Conservation (phyloP, 2,113 vertebrate species). For the Upupa epops region DNA sequence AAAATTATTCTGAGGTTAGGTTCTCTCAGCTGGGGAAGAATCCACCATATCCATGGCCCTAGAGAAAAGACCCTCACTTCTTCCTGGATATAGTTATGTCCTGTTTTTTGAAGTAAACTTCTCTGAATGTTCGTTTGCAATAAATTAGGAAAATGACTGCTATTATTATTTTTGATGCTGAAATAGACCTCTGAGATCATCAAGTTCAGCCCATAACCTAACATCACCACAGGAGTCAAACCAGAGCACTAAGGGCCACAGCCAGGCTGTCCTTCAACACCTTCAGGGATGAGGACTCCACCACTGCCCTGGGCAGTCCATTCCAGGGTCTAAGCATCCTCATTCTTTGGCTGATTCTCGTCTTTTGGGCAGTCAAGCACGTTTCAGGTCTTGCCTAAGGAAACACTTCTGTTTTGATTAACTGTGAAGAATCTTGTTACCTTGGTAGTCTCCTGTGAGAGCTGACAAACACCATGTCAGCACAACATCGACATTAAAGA, state of each 20-base stretch:
- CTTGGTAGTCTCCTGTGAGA: neutral
- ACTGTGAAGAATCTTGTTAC: neutral
- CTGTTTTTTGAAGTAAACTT: neutral
- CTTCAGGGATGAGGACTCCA: no score
- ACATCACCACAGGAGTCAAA: no score
- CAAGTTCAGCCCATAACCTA: no score
- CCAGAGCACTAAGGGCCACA: no score
- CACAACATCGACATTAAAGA: neutral
- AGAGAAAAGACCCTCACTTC: neutral
- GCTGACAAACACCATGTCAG: neutral
- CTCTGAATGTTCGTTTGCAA: neutral
- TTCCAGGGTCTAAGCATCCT: no score
- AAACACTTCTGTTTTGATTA: neutral
- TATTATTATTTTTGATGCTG: neutral
- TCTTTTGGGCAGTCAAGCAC: neutral
- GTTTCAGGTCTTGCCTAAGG: neutral
- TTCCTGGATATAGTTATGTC: neutral
- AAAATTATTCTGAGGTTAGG: neutral
- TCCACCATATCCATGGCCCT: neutral
- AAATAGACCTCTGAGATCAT: neutral
- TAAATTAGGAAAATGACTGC: neutral
- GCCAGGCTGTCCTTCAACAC: no score
- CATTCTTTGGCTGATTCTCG: no score
- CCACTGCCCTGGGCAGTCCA: no score
- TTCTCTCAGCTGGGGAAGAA: neutral